These are phyloP conservation scores for Ondatra zibethicus DNA, from an alignment of 2,113 vertebrate species.

Conservation along the genomic window DNA sequence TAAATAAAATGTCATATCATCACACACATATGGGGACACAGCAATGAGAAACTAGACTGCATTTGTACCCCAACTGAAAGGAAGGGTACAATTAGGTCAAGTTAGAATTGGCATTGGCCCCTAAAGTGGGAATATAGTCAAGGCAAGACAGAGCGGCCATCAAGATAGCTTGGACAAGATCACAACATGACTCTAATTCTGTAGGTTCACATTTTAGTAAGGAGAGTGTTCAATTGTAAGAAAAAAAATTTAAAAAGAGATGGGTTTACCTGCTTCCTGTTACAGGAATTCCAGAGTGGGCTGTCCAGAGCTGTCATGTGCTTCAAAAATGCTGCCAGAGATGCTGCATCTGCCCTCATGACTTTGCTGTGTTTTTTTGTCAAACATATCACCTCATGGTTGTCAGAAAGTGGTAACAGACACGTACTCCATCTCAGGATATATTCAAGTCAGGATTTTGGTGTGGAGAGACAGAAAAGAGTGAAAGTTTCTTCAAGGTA, in stretches of 20 bases:
- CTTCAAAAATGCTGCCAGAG: neutral
- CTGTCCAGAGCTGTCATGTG: accelerated
- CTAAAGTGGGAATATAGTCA: neutral
- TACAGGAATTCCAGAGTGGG: neutral
- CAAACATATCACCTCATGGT: neutral
- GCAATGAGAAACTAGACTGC: neutral
- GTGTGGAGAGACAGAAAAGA: neutral
- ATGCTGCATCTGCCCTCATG: neutral
- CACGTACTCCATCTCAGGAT: neutral
- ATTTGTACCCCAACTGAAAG: accelerated
- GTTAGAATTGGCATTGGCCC: neutral
- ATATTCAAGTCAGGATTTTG: neutral
- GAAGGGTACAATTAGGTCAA: neutral
- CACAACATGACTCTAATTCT: neutral
- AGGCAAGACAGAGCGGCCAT: neutral
- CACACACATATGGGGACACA: too few species aligned
- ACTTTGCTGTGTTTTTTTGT: neutral
- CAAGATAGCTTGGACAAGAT: neutral
- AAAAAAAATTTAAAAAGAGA: neutral
- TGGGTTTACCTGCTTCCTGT: neutral
- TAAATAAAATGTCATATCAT: neutral
- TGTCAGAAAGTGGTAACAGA: neutral
- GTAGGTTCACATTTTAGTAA: neutral
- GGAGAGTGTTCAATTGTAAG: neutral
- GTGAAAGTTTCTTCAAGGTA: neutral